Percentiles rank a stretch among this genome's conserved stretches.
Evolutionary conservation across 2,113 vertebrate species (phyloP).

Genomic region (Podilymbus podiceps): DNA sequence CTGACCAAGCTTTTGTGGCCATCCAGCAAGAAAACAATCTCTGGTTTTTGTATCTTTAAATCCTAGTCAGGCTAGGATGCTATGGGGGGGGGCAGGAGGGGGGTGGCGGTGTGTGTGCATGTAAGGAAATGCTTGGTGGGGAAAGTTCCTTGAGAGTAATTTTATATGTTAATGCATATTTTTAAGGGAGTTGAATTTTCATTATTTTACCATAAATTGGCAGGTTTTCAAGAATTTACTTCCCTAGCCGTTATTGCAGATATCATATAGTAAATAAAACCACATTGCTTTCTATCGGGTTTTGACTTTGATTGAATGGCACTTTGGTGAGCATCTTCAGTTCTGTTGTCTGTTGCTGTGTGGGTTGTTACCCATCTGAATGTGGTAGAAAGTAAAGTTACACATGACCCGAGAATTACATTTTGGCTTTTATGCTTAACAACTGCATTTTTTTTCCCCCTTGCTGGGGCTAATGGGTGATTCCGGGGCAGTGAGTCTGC

Average conservation of each 20-base stretch:
- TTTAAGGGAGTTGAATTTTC: background rate
- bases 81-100: background rate
- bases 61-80: background rate
- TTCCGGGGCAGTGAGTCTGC: background rate
- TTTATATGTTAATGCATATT: background rate
- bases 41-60: background rate
- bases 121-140: background rate
- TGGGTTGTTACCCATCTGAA: background rate
- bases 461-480: background rate
- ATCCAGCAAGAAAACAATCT: background rate
- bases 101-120: background rate
- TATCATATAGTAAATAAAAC: background rate
- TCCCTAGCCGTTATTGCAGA: background rate
- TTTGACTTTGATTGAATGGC: background rate
- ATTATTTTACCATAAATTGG: background rate
- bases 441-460: background rate
- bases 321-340: background rate
- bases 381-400: background rate
- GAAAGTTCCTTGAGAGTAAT: background rate
- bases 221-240: background rate
- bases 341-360: background rate
- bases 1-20: background rate
- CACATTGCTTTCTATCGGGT: accelerated
- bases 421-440: background rate
- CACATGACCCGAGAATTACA: background rate